Evolutionary conservation across 35 echinoderm and acorn worm species (phyloP), one percentile per base, ranked within the genome.

Genomic region (Stichopus chloronotus): DNA sequence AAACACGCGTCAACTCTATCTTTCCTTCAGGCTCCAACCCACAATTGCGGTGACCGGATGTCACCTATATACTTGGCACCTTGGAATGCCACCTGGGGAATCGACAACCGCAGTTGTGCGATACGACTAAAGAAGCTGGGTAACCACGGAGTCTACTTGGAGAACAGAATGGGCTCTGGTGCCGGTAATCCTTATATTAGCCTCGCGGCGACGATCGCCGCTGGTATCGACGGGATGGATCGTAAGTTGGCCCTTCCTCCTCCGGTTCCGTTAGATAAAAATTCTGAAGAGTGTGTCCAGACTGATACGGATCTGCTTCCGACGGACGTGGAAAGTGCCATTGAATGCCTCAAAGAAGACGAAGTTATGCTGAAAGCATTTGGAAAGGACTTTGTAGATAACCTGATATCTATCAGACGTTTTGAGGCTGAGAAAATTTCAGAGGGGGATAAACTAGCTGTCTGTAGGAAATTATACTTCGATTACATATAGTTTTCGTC

Each of bases 101-200:
- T 97, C 21, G 96, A 93, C 68, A 97, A 97, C 30, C 92, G 96
- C 56, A 93, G 94, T 10, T 95, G 96, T 59, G 87, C 94, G 11
- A 60, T 97, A 8, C 87, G 94, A 12, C 60, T 88, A 12, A 95
- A 93, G 63, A 63, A 92, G 20, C 57, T 65, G 8, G 91, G 93
- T 23, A 88, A 92, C 6, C 54, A 65, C 2, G 95, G 92, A 23
- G 83, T 63, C 53, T 90, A 93, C 84, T 56, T 95, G 11, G 94
- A 95, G 65, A 89, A 95, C 22, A 63, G 91, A 9, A 88, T 93
- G 10, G 94, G 94, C 9, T 63, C 78, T 9, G 76, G 81, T 16
- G 93, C 53, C 5, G 79, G 85, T 7, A 94, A 94, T 58, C 93
- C 93, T 5, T 94, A 94, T 21, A 72, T 94, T 13, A 63, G 57